Evolutionary conservation across 1,140 invertebrate genomes (phyloP), one percentile per base, ranked within the genome.

Genomic region (Lepidurus couesii): DNA sequence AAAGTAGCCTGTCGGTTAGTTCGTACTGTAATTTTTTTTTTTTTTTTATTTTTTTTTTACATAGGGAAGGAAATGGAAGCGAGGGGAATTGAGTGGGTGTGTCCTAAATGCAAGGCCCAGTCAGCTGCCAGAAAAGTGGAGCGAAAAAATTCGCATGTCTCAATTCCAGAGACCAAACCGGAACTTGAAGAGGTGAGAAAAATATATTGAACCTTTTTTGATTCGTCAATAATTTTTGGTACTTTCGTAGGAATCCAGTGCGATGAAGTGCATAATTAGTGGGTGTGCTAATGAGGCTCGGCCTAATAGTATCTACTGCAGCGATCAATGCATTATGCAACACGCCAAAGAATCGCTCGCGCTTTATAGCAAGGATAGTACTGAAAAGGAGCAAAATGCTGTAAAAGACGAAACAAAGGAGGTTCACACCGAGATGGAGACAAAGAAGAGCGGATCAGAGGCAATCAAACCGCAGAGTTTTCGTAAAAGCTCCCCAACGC

Each of bases 81-180:
- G 74, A 89, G 93, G 80, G 92, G 94, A 5, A 89, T 92, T 79
- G 94, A 97, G 82, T 98, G 96, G 94, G 90, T 91, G 78, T 98
- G 96, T 86, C 92, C 95, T 0, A 92, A 92, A 82, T 98, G 95
- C 81, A 82, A 65, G 21, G 53, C 53, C 53, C 53, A 65, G 21
- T 13, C 53, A 13, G 13, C 53, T 13, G 53, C 53, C 13, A 65
- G 21, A 21, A 21, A n/a, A 65, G 21, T n/a, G 16, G 53, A 65
- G 13, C 8, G 53, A 21, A 65, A 65, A 65, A 65, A 65, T 65
- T 65, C 53, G 16, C 53, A 65, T 7, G 53, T 16, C 1, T 65
- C 53, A 7, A 13, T 65, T 65, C 53, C 53, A 7, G 53, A 65
- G 1, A 13, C n/a, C 21, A 21, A 65, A n/a, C 53, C 53, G 6